phyloP scores from a whole-genome alignment of 1,140 invertebrate species.

The Penaeus chinensis region DNA sequence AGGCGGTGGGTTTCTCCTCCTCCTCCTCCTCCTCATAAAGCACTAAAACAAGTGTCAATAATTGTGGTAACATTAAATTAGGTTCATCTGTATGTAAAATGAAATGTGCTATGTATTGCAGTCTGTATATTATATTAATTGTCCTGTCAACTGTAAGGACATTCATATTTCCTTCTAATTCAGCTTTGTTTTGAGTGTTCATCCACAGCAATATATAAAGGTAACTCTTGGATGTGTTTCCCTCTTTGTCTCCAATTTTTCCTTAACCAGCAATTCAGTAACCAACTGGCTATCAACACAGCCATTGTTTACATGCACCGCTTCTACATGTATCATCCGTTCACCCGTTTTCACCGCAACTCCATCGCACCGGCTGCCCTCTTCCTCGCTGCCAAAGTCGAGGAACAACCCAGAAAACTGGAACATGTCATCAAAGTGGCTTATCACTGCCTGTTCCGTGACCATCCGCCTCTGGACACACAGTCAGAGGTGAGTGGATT shows the following conservation, averaged over 20 bases:
- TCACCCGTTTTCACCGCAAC: conserved; percentile 85
- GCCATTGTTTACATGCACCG: conserved; percentile 99
- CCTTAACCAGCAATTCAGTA: conserved; percentile 71
- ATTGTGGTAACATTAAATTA: too few species aligned
- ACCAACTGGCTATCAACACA: conserved; percentile 92
- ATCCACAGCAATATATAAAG: neutral
- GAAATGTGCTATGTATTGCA: too few species aligned
- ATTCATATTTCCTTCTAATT: too few species aligned
- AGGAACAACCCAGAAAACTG: conserved; percentile 95
- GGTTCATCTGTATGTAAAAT: too few species aligned
- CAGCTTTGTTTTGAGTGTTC: too few species aligned
- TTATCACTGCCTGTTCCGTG: conserved; percentile 80
- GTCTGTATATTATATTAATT: too few species aligned
- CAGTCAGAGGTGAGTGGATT: conserved; percentile 76
- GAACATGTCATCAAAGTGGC: conserved; percentile 95
- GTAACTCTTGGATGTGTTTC: conserved; percentile 83
- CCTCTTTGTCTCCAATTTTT: conserved; percentile 87
- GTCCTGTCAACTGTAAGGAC: too few species aligned
- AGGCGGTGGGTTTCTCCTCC: too few species aligned
- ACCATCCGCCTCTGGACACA: conserved; percentile 74
- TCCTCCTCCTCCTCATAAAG: too few species aligned
- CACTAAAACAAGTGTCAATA: too few species aligned
- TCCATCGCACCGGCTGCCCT: conserved; percentile 84
- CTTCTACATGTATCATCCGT: conserved; percentile 95
- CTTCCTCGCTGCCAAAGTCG: conserved; percentile 97